phyloP scores from a whole-genome alignment of 2,797 vertebrate species.

The Chelidonichthys spinosus region DNA sequence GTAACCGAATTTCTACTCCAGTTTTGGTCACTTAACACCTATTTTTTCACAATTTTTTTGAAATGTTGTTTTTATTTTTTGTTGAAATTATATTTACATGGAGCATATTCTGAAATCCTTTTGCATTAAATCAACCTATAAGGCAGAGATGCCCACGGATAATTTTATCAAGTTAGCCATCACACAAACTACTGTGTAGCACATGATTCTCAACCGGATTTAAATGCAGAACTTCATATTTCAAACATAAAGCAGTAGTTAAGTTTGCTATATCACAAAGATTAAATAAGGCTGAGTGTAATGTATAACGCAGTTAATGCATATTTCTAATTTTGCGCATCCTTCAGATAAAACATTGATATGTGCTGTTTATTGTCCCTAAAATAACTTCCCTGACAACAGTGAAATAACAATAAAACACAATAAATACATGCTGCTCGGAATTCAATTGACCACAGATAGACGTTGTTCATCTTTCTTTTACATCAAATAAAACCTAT shows the following conservation, averaged over 20 bases:
- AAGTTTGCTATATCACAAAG: not conserved
- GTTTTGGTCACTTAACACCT: not conserved
- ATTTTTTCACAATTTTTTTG: too few species aligned
- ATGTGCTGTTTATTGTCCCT: not conserved
- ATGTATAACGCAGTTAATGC: not conserved
- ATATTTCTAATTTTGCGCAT: not conserved
- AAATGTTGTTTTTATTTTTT: too few species aligned
- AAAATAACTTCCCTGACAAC: not conserved
- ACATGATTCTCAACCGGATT: not conserved
- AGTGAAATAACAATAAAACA: slow-evolving; percentile 10
- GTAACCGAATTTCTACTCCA: not conserved
- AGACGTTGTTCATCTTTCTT: slow-evolving; percentile 11
- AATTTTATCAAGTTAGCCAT: not conserved
- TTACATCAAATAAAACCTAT: not conserved
- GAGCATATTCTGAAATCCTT: too few species aligned
- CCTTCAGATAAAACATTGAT: slow-evolving; percentile 10
- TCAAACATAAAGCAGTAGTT: not conserved
- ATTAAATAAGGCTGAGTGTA: not conserved
- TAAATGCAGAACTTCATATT: not conserved
- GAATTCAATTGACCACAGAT: not conserved
- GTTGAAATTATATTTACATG: too few species aligned
- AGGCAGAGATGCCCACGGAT: too few species aligned
- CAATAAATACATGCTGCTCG: not conserved
- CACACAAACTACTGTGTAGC: not conserved
- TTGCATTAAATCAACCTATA: too few species aligned